Base-by-base conservation (phyloP, 2,113 vertebrate species). In the Cercopithecus mona region DNA sequence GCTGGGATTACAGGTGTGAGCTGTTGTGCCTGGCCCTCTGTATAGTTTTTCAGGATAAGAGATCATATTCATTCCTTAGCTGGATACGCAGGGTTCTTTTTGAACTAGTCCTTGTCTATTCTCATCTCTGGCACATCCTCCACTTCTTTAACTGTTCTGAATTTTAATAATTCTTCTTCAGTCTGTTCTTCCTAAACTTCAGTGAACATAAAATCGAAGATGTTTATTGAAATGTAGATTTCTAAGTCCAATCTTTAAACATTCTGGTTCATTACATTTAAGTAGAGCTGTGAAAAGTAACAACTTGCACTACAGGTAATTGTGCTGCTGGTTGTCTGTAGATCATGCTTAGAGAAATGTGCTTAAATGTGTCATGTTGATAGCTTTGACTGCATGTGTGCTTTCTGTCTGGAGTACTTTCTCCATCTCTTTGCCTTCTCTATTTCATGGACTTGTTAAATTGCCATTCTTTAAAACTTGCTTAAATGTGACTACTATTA, bases 211-310 rank as follows among this genome's bases (percentile, higher is more conserved):
- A 72, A 45, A 73, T 55, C 81, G 35, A 88, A 91, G 45, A 43
- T 75, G 38, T 45, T 96, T 82, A 57, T 92, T 87, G 87, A 81
- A 73, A 38, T 92, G n/a, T 30, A 95, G 55, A 88, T 88, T 82
- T 52, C n/a, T 68, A 55, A 72, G 45, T 55, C 68, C 8, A 8
- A 75, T 55, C 22, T 92, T 80, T 73, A 87, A 72, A 40, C 50
- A 50, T 61, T 72, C 55, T 86, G 2, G 81, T 80, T 86, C 25
- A 50, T 70, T 40, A 5, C 27, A 6, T 40, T 86, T 35, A 87
- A 88, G 27, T 55, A 72, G 43, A 92, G 25, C 45, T 75, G 13
- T 87, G 64, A 82, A 92, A 68, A 59, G n/a, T 55, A 30, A 8
- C 66, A 82, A n/a, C 27, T n/a, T 81, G 27, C 30, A n/a, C 13